Conservation (phyloP, 2,797 vertebrate species). For the Cyprinodon diabolis region DNA sequence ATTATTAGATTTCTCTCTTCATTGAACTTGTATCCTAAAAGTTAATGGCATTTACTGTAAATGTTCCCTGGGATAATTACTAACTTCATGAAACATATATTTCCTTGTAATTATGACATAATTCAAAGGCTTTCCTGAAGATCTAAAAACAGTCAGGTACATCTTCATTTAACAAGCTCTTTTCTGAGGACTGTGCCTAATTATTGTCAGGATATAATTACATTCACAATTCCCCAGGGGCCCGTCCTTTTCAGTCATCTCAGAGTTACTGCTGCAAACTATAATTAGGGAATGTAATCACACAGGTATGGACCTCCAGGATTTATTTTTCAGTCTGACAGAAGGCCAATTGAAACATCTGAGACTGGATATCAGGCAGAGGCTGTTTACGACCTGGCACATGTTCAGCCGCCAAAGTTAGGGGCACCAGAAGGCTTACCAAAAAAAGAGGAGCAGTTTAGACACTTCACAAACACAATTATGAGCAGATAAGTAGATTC, state of each 20-base stretch:
- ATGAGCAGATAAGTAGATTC: constrained; percentile 29
- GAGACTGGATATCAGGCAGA: constrained; percentile 53
- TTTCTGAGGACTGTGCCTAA: constrained; percentile 66
- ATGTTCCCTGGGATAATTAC: constrained; percentile 66
- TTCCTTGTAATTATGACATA: constrained; percentile 77
- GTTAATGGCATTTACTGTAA: constrained; percentile 59
- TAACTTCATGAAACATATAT: constrained; percentile 70
- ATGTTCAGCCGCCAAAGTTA: constrained; percentile 61
- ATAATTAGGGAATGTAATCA: constrained; percentile 76
- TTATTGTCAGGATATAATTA: constrained; percentile 79
- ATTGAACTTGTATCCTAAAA: constrained; percentile 58
- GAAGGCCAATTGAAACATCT: constrained; percentile 69
- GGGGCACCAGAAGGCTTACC: constrained; percentile 46
- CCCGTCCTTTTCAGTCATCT: constrained; percentile 66
- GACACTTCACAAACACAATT: constrained; percentile 50
- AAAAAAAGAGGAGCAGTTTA: constrained; percentile 27
- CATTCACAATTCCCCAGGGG: constrained; percentile 70
- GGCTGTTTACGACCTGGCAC: constrained; percentile 68
- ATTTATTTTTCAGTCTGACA: constrained; percentile 70
- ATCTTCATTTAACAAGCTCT: constrained; percentile 65
- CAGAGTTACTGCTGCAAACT: constrained; percentile 65
- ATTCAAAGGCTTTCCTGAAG: constrained; percentile 69
- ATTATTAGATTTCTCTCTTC: constrained; percentile 45
- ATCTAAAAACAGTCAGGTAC: constrained; percentile 63
- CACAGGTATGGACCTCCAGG: constrained; percentile 76